Base-by-base conservation (phyloP, 1,140 invertebrate species). In the Drosophila mojavensis region DNA sequence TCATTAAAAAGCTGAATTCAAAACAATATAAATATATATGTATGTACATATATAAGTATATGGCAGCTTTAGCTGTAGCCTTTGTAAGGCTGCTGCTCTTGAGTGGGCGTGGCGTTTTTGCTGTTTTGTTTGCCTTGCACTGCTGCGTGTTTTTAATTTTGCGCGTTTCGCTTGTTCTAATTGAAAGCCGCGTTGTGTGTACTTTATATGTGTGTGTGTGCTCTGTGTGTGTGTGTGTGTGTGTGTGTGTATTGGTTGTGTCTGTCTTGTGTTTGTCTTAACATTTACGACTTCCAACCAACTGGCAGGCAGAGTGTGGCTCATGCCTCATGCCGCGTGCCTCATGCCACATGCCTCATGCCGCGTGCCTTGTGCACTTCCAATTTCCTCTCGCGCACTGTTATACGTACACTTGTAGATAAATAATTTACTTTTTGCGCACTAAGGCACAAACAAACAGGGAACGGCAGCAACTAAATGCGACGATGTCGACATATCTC, bases 341-440 rank as follows among this genome's bases (percentile, higher is more conserved):
- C 36, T 0, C 45, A 41, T 48, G 48, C 75, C 30, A 6, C 36
- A 10, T 13, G 36, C 36, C 36, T 4, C 36, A 11, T 36, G 33
- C 33, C 33, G 6, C 33, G 33, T 39, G 45, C 47, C 71, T 63
- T 51, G 48, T 48, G 48, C 75, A 67, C 83, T 79, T 71, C 67
- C 79, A 80, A 78, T 88, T 84, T 88, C 69, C 73, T 79, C 53
- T 66, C 48, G 58, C 60, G 58, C 20, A 24, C 60, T 66, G 36
- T 33, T 68, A 24, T 24, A 24, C 76, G 69, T 62, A 50, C 63
- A 47, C 80, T 90, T 88, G 68, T 84, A 89, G 84, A 89, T 89
- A 89, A 89, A 89, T 89, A 89, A 89, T 89, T 89, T 89, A 89
- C 84, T 89, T 89, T 85, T 89, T 76, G 84, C 80, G 78, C 84